Conservation (phyloP, 1,140 invertebrate species). For the Drosophila pandora region DNA sequence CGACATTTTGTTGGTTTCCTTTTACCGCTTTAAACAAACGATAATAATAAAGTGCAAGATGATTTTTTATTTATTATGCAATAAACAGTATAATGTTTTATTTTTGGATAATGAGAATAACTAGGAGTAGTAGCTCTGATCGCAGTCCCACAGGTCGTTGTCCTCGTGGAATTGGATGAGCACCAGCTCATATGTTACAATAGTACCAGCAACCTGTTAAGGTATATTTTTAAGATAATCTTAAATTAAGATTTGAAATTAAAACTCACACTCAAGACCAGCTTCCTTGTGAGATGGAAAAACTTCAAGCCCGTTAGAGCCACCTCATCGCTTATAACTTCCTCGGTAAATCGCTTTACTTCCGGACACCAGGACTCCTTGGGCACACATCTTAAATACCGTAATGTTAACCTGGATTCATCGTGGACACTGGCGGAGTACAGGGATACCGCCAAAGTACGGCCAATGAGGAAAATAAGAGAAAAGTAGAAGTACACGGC, state of each 20-base stretch:
- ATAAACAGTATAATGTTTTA: not conserved
- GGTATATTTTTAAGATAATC: not conserved
- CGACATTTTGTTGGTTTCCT: conserved; percentile 81
- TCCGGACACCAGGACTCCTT: conserved; percentile 86
- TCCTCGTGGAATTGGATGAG: conserved; percentile 84
- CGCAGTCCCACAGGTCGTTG: conserved; percentile 67
- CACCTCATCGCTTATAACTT: conserved; percentile 86
- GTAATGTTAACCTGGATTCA: conserved; percentile 86
- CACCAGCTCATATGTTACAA: conserved; percentile 88
- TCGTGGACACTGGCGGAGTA: conserved; percentile 87
- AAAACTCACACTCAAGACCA: conserved; percentile 84
- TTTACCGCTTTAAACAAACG: conserved; percentile 68
- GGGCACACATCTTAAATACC: conserved; percentile 86
- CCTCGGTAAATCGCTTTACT: conserved; percentile 86
- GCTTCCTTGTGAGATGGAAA: conserved; percentile 87
- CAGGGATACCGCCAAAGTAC: conserved; percentile 86
- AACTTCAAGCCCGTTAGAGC: conserved; percentile 87
- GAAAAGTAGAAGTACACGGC: conserved; percentile 87
- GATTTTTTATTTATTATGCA: conserved; percentile 47
- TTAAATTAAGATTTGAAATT: not conserved
- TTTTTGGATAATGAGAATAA: too few species aligned
- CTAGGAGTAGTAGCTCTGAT: conserved; percentile 62
- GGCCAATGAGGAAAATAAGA: conserved; percentile 86
- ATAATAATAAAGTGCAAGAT: conserved; percentile 70
- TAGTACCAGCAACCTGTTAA: conserved; percentile 85